Percentiles rank a stretch among this genome's conserved stretches.
Evolutionary conservation across 2,888 invertebrate species (phyloP).

Genomic region (Heliconius ethilla): DNA sequence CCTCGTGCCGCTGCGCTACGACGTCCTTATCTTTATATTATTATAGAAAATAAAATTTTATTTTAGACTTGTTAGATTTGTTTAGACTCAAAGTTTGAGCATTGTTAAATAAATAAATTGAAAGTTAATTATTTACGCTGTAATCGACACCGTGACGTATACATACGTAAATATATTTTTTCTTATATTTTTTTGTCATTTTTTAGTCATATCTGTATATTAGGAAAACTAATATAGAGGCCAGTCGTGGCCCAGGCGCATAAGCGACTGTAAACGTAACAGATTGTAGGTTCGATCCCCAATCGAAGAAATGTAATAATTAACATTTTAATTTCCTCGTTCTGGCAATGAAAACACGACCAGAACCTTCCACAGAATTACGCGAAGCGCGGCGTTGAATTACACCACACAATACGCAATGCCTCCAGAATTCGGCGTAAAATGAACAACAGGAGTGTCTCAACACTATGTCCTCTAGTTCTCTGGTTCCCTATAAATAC

Average conservation of each 20-base stretch:
- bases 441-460: not conserved
- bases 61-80: too few relatives aligned
- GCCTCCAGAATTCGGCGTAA: not conserved
- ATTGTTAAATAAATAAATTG: too few relatives aligned
- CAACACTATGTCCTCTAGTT: not conserved
- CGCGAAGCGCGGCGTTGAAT: not conserved
- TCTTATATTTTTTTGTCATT: too few relatives aligned
- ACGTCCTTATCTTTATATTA: too few relatives aligned
- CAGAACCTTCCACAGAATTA: too few relatives aligned
- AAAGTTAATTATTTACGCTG: too few relatives aligned
- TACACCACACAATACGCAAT: not conserved
- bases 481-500: not conserved
- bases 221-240: not conserved
- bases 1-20: too few relatives aligned
- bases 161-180: too few relatives aligned
- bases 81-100: too few relatives aligned
- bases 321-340: not conserved
- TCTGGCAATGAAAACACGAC: not conserved
- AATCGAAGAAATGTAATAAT: not conserved
- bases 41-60: too few relatives aligned
- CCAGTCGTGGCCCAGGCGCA: not conserved
- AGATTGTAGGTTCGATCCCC: not conserved
- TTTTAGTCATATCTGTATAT: too few relatives aligned
- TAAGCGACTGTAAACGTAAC: not conserved
- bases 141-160: too few relatives aligned